Conservation (phyloP, 2,797 vertebrate genomes). For the Tinamus major region DNA sequence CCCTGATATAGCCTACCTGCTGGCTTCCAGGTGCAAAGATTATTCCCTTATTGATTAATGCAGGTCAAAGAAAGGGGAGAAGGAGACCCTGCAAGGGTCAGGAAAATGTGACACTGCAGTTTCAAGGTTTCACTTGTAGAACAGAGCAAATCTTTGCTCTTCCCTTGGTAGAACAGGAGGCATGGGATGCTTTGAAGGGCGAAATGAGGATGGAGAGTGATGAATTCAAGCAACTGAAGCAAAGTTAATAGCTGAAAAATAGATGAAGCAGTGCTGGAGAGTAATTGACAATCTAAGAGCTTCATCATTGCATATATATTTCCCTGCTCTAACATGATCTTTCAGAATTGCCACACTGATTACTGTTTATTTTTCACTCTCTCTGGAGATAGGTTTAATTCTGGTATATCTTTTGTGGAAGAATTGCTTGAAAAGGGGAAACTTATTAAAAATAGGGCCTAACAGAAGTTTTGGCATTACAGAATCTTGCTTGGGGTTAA, state of each 20-base stretch:
- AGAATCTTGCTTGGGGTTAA: too few species aligned
- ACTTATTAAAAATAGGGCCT: too few species aligned
- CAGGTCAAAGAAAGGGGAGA: neutral
- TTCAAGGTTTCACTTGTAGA: neutral
- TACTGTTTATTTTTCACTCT: neutral
- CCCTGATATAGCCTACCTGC: neutral
- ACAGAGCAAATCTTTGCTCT: neutral
- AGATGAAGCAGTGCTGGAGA: neutral
- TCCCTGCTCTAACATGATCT: neutral
- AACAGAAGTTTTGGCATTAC: too few species aligned
- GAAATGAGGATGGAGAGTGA: neutral
- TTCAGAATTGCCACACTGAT: slow-evolving; percentile 8
- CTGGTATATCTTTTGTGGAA: slow-evolving; percentile 10
- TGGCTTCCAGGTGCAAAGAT: neutral
- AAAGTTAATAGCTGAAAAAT: neutral
- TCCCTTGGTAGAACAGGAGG: neutral
- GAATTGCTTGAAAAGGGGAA: neutral
- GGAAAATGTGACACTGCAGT: neutral
- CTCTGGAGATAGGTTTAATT: slow-evolving; percentile 38
- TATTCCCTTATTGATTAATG: neutral
- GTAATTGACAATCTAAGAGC: neutral
- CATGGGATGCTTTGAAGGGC: neutral
- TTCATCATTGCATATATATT: neutral
- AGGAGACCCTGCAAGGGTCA: neutral
- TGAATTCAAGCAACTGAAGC: neutral